phyloP scores from a whole-genome alignment of 2,888 invertebrate species.

The Bhutanitis thaidina region DNA sequence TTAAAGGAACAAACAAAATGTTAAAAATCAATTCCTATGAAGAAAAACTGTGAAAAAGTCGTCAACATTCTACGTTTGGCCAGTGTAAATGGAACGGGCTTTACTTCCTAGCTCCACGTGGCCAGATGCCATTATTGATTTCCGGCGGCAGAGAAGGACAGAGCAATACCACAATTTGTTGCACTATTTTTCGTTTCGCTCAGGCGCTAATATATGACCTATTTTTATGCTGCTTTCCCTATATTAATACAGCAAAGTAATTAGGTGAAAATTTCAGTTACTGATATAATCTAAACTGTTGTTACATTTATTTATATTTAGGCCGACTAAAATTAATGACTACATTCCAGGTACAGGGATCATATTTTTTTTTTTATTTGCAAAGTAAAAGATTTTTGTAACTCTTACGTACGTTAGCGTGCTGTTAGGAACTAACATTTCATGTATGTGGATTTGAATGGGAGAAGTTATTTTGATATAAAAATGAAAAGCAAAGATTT shows the following conservation, averaged over 20 bases:
- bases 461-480: too few relatives aligned
- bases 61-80: constrained; percentile 50
- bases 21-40: too few relatives aligned
- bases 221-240: constrained; percentile 77
- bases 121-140: constrained; percentile 77
- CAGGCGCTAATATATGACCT: constrained; percentile 77
- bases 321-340: too few relatives aligned
- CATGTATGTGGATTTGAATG: too few relatives aligned
- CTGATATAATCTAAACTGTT: constrained; percentile 47
- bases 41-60: constrained; percentile 28
- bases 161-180: constrained; percentile 72
- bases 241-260: constrained; percentile 76
- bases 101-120: constrained; percentile 73
- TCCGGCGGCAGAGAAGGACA: constrained; percentile 70
- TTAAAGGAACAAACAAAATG: too few relatives aligned
- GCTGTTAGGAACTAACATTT: too few relatives aligned
- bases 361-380: too few relatives aligned
- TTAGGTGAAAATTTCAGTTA: constrained; percentile 68
- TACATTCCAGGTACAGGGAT: too few relatives aligned
- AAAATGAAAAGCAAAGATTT: too few relatives aligned
- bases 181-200: constrained; percentile 73
- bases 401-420: too few relatives aligned
- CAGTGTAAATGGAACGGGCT: constrained; percentile 66
- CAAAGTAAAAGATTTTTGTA: too few relatives aligned
- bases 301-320: constrained; percentile 25